Percentiles rank a stretch among this genome's conserved stretches.
phyloP scores from a whole-genome alignment of 1,140 invertebrate species.

The Hylaeus anthracinus region DNA sequence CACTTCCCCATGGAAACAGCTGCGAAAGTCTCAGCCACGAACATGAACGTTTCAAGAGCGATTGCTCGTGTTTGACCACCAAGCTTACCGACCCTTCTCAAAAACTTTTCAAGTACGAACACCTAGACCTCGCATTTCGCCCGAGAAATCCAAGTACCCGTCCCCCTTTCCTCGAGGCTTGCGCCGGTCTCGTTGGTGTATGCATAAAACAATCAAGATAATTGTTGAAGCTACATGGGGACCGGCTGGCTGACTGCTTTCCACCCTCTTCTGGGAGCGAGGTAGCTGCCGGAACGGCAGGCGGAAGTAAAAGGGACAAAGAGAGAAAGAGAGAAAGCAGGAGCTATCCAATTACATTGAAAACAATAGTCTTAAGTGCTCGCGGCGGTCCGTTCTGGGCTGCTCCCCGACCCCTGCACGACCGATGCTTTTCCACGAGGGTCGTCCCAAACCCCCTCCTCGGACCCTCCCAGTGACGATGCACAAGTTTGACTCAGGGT shows the following conservation, averaged over 20 bases:
- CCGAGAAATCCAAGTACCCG: constrained; percentile 1
- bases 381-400: constrained; percentile 69
- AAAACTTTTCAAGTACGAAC: not conserved
- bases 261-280: constrained; percentile 60
- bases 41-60: too few species aligned
- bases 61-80: too few species aligned
- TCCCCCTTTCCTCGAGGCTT: not conserved
- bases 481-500: constrained; percentile 56
- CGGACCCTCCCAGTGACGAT: constrained; percentile 43
- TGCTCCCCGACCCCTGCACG: constrained; percentile 24
- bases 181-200: constrained; percentile 67
- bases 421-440: constrained; percentile 54
- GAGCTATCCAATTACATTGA: constrained; percentile 83
- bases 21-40: not conserved
- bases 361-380: constrained; percentile 81
- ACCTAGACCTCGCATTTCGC: constrained; percentile 35
- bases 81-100: too few species aligned
- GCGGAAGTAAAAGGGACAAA: constrained; percentile 53
- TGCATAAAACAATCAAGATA: constrained; percentile 82
- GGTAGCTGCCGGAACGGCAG: constrained; percentile 54
- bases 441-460: constrained; percentile 34
- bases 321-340: constrained; percentile 63
- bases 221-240: constrained; percentile 79
- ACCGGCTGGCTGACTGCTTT: constrained; percentile 65
- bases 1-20: too few species aligned